Percentiles rank a stretch among this genome's conserved stretches.
phyloP scores from a whole-genome alignment of 1,140 invertebrate genomes.

The Ceratina australensis region DNA sequence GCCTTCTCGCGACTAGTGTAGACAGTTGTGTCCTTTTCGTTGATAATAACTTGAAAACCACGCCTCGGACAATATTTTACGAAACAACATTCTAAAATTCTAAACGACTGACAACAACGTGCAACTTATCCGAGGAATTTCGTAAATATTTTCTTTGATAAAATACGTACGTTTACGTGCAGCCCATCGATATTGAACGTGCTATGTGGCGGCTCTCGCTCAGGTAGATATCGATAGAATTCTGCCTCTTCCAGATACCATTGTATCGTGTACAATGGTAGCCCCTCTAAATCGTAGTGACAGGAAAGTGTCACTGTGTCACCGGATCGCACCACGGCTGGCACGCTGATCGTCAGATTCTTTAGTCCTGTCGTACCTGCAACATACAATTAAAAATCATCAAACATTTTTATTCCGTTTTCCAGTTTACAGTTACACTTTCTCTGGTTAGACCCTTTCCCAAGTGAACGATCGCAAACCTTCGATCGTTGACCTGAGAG shows the following conservation, averaged over 20 bases:
- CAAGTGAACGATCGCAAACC: too few relatives aligned
- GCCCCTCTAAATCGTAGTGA: slow-evolving; percentile 88
- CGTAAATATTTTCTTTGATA: neutral
- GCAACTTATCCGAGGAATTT: too few relatives aligned
- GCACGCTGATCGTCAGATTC: slow-evolving; percentile 87
- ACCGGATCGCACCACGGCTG: slow-evolving; percentile 85
- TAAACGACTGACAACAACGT: too few relatives aligned
- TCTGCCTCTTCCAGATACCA: slow-evolving; percentile 90
- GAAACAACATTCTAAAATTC: too few relatives aligned
- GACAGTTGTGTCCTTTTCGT: too few relatives aligned
- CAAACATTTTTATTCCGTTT: too few relatives aligned
- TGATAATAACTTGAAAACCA: too few relatives aligned
- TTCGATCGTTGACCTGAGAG: too few relatives aligned
- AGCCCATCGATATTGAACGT: slow-evolving; percentile 85
- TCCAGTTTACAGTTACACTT: too few relatives aligned
- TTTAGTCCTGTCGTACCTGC: slow-evolving; percentile 84
- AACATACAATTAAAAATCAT: slow-evolving; percentile 41
- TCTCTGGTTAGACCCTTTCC: too few relatives aligned
- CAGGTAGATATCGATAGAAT: slow-evolving; percentile 89
- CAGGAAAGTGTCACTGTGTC: slow-evolving; percentile 87
- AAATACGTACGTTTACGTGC: slow-evolving; percentile 87
- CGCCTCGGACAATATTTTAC: too few relatives aligned
- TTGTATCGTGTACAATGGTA: slow-evolving; percentile 89
- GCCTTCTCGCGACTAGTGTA: too few relatives aligned
- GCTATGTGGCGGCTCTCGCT: slow-evolving; percentile 83